These are phyloP conservation scores for Epirrhoe alternata DNA, from an alignment of 2,888 invertebrate genomes.

Conservation along the genomic window DNA sequence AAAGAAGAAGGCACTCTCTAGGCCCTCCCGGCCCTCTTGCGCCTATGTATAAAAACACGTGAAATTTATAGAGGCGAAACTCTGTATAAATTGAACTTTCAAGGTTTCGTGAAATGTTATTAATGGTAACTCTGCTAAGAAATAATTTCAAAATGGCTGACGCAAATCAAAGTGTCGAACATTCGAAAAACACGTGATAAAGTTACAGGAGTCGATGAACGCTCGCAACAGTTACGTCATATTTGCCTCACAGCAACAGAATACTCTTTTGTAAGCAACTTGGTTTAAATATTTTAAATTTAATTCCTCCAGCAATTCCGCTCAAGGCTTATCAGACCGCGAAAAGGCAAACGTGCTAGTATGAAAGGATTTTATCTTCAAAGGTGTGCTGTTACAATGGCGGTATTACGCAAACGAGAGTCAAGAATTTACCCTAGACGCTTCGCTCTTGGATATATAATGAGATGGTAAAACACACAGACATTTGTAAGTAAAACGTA, in stretches of 20 bases:
- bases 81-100: too few relatives aligned
- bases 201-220: neutral
- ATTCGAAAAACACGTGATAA: neutral
- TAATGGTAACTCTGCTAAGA: neutral
- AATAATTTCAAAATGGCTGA: neutral
- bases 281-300: conserved; percentile 27
- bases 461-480: conserved; percentile 65
- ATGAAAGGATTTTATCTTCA: conserved; percentile 68
- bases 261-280: conserved; percentile 13
- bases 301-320: conserved; percentile 30
- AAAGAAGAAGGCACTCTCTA: too few relatives aligned
- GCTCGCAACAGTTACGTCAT: neutral
- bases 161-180: neutral
- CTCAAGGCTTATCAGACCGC: conserved; percentile 58
- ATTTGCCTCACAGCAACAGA: neutral
- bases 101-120: too few relatives aligned
- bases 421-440: conserved; percentile 58
- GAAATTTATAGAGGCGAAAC: too few relatives aligned
- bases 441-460: conserved; percentile 59
- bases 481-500: conserved; percentile 44
- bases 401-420: conserved; percentile 69
- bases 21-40: too few relatives aligned
- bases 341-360: conserved; percentile 61
- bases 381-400: conserved; percentile 72
- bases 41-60: too few relatives aligned